Evolutionary conservation across 2,113 vertebrate species (phyloP), one percentile per base, ranked within the genome.

Genomic region (Cephalopholis sonnerati): DNA sequence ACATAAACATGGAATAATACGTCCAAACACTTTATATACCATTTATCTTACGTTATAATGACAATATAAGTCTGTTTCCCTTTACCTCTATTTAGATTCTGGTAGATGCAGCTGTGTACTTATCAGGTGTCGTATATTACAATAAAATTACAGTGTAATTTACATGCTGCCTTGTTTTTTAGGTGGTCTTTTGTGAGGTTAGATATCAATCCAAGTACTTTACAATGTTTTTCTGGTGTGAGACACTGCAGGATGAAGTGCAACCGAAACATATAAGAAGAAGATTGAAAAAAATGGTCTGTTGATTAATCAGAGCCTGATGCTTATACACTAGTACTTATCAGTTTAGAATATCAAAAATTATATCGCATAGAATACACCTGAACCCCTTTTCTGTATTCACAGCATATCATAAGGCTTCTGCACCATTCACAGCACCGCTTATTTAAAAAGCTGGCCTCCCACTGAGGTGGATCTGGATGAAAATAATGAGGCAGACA

Each of bases 351-450:
- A 44, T 44, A 44, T 44, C 10, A 44, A 12, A n/a, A 44, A 10
- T 44, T 44, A 44, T 44, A 44, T 44, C 11, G 10, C 8, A 44
- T 11, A 44, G 2, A 54, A 54, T 12, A 55, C 36, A 29, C 41
- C 5, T 68, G 15, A 39, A 20, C 7, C 3, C 7, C 0, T 22
- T 24, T n/a, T 4, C 32, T 72, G 55, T 20, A 17, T 64, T 41
- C 9, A 22, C 12, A 44, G 54, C 29, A 29, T 29, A 67, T 17
- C 15, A 0, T 61, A 59, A 15, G 5, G n/a, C 24, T 68, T 67
- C 63, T 74, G 44, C 46, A 53, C 54, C 44, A 44, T 74, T n/a
- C 58, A 79, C 58, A 79, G 36, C 50, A 55, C 46, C 29, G 66
- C 55, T 0, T 70, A 69, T n/a, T 39, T 65, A 18, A 22, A 80